Evolutionary conservation across 2,888 invertebrate species (phyloP).

Genomic region (Idaea biselata): DNA sequence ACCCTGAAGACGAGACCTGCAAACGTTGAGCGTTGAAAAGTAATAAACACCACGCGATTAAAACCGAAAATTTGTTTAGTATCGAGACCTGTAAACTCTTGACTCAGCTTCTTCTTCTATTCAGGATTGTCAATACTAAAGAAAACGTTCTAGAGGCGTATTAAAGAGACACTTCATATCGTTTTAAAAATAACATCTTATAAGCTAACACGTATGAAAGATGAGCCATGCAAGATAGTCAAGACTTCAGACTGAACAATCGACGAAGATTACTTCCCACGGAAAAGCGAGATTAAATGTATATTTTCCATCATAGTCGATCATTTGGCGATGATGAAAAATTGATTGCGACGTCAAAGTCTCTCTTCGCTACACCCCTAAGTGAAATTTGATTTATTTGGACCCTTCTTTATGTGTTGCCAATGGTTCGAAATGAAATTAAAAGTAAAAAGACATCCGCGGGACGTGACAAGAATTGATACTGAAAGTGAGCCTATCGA

Average conservation of each 20-base stretch:
- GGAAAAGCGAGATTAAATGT: not conserved
- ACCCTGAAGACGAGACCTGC: too few species aligned
- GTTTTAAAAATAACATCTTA: too few species aligned
- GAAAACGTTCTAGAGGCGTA: too few species aligned
- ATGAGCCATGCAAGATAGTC: not conserved
- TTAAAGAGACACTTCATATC: too few species aligned
- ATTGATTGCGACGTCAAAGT: not conserved
- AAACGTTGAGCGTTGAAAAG: too few species aligned
- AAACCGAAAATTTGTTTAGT: too few species aligned
- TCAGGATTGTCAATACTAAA: too few species aligned
- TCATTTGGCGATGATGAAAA: not conserved
- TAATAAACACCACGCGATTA: too few species aligned
- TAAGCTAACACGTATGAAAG: not conserved
- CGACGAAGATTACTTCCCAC: not conserved
- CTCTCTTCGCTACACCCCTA: not conserved
- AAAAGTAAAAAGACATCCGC: not conserved
- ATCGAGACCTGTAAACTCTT: too few species aligned
- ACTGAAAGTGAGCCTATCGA: not conserved
- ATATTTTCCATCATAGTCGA: not conserved
- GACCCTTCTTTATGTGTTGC: constrained; percentile 2
- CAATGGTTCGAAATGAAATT: not conserved
- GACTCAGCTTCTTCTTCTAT: too few species aligned
- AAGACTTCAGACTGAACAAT: not conserved
- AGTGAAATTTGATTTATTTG: constrained; percentile 3
- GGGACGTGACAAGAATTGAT: not conserved